Conservation (phyloP, 2,888 invertebrate genomes). For the Atrina japonica region DNA sequence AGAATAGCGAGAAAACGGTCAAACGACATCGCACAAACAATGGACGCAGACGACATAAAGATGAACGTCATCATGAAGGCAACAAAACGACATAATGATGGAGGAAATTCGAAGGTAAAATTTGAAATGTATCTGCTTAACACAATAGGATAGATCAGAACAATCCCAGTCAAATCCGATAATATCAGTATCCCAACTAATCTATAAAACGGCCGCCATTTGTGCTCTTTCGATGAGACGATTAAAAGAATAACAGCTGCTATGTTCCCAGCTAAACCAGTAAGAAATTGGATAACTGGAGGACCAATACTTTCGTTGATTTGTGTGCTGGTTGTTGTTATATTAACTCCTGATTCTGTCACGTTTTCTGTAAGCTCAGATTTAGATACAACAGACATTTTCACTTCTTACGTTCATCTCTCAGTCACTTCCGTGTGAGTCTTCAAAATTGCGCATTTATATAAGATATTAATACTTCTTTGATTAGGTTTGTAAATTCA, state of each 20-base stretch:
- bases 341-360: too few species aligned
- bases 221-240: constrained; percentile 10
- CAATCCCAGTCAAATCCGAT: constrained; percentile 9
- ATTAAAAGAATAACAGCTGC: constrained; percentile 5
- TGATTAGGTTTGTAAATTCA: too few species aligned
- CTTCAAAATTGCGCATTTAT: too few species aligned
- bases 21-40: constrained; percentile 17
- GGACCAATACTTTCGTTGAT: background rate
- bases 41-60: constrained; percentile 14
- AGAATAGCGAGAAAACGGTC: constrained; percentile 19
- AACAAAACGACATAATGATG: constrained; percentile 9
- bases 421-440: too few species aligned
- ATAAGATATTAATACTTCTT: too few species aligned
- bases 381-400: too few species aligned
- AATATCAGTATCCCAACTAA: constrained; percentile 10
- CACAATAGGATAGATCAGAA: constrained; percentile 12
- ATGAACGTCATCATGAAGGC: constrained; percentile 14
- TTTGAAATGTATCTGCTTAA: constrained; percentile 11
- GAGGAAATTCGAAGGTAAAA: constrained; percentile 6
- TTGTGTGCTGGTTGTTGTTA: too few species aligned
- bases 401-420: too few species aligned
- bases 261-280: constrained; percentile 14
- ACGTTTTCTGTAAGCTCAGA: too few species aligned
- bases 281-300: constrained; percentile 4
- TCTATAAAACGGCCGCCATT: constrained; percentile 19